Evolutionary conservation across 2,888 invertebrate genomes (phyloP).

Genomic region (Tholera decimalis): DNA sequence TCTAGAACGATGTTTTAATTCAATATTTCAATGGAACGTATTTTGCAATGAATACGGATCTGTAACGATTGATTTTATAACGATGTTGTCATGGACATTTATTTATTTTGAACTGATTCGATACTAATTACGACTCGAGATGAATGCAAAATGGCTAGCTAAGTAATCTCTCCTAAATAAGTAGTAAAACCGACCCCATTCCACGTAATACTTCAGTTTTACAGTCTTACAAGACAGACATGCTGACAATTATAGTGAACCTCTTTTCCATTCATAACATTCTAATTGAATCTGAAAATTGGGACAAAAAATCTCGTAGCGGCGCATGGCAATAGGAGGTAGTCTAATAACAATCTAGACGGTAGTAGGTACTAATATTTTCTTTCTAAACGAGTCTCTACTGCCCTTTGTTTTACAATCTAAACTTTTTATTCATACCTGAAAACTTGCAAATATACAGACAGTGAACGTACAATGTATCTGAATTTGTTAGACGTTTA

Average conservation of each 20-base stretch:
- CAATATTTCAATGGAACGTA: conserved; percentile 7
- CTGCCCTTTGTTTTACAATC: no score
- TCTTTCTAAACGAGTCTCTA: no score
- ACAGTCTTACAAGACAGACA: not conserved
- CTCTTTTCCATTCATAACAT: not conserved
- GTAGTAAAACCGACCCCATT: not conserved
- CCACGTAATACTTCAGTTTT: no score
- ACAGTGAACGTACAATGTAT: no score
- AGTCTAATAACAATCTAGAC: not conserved
- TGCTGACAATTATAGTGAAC: not conserved
- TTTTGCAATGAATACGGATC: conserved; percentile 3
- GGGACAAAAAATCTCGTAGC: not conserved
- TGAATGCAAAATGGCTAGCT: no score
- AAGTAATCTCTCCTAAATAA: no score
- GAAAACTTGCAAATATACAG: no score
- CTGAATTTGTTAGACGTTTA: no score
- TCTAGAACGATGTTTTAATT: not conserved
- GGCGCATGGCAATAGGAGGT: not conserved
- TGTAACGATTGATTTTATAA: conserved; percentile 1
- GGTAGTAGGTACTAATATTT: no score
- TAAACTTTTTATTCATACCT: no score
- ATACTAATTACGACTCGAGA: not conserved
- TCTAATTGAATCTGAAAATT: not conserved
- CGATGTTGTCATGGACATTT: not conserved
- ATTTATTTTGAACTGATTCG: not conserved